Percentiles rank a stretch among this genome's conserved stretches.
phyloP scores from a whole-genome alignment of 2,113 vertebrate genomes.

The Cettia cetti region DNA sequence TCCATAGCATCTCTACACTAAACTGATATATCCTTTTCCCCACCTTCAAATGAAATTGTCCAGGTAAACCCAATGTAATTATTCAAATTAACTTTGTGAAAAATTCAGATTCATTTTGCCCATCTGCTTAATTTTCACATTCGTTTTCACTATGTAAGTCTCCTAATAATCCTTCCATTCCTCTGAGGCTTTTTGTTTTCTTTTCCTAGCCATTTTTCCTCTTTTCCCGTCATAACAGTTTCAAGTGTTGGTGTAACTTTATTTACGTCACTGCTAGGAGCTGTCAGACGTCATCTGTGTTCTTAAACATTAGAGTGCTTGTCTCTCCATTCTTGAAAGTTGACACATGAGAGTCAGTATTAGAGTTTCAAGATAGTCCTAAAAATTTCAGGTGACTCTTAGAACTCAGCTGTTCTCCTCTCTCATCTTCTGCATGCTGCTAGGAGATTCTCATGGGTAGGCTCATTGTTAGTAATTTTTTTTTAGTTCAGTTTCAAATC shows the following conservation, averaged over 20 bases:
- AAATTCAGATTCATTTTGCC: neutral
- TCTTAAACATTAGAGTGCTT: neutral
- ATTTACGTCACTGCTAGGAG: neutral
- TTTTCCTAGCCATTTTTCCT: neutral
- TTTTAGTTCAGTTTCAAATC: neutral
- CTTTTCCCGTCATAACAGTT: neutral
- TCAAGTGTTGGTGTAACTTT: neutral
- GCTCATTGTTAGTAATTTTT: neutral
- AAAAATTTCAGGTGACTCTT: neutral
- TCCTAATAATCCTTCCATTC: neutral
- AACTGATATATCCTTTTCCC: neutral
- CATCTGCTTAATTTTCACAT: neutral
- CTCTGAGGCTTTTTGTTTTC: neutral
- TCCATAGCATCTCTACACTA: neutral
- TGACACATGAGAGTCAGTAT: neutral
- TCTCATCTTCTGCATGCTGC: neutral
- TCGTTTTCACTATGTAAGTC: neutral
- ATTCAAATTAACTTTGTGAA: neutral
- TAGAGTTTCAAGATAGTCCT: neutral
- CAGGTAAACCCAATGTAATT: neutral
- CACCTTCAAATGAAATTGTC: neutral
- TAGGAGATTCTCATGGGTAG: neutral
- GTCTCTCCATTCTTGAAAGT: neutral
- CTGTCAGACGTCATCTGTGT: fast-evolving
- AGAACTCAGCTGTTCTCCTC: neutral